Percentiles rank a stretch among this genome's conserved stretches.
These are phyloP conservation scores for Chaetogeoica ovagalla DNA, from an alignment of 2,888 invertebrate species.

Conservation along the genomic window DNA sequence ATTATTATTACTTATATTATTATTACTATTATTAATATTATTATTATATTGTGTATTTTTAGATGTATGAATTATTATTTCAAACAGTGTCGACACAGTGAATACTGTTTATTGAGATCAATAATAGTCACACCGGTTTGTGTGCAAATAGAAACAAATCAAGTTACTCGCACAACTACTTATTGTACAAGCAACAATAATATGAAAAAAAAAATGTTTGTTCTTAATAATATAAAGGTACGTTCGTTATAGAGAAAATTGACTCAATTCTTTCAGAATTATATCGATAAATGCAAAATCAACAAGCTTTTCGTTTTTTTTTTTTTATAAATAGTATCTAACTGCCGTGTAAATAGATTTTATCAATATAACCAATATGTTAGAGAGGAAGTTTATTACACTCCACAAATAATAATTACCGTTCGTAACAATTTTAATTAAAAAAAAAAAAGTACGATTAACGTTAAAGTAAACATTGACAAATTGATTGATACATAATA, in stretches of 20 bases:
- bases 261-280: slow-evolving; percentile 39
- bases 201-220: slow-evolving; percentile 1
- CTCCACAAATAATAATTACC: background rate
- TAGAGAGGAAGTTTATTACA: background rate
- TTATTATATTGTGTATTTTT: too few species aligned
- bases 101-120: slow-evolving; percentile 35
- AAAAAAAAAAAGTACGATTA: too few species aligned
- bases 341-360: background rate
- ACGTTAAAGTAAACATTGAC: background rate
- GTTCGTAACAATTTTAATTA: slow-evolving; percentile 18
- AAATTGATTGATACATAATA: slow-evolving; percentile 13
- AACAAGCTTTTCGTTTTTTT: slow-evolving; percentile 27
- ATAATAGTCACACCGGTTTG: slow-evolving; percentile 26
- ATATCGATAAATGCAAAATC: slow-evolving; percentile 41
- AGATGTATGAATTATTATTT: background rate
- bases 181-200: slow-evolving; percentile 25
- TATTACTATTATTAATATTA: too few species aligned
- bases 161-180: background rate
- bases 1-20: background rate
- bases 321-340: slow-evolving; percentile 12
- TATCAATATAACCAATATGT: slow-evolving; percentile 13
- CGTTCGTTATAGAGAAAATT: slow-evolving; percentile 34
- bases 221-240: slow-evolving; percentile 38
- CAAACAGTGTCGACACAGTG: slow-evolving; percentile 9
- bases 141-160: slow-evolving; percentile 27